Percentiles rank a stretch among this genome's conserved stretches.
phyloP scores from a whole-genome alignment of 2,797 vertebrate species.

The Falco peregrinus region DNA sequence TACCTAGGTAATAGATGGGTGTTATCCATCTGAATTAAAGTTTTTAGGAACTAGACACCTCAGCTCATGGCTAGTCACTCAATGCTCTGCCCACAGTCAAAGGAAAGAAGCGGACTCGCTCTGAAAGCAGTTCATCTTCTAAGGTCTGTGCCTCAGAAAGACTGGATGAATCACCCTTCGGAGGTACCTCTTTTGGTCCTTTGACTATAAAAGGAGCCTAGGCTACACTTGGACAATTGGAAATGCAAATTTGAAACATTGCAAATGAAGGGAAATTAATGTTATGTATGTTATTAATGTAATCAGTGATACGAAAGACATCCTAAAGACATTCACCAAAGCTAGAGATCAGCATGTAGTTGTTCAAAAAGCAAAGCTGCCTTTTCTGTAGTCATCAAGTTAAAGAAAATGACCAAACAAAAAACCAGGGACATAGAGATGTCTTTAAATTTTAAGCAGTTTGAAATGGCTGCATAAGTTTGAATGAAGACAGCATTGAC shows the following conservation, averaged over 20 bases:
- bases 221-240: neutral
- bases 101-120: neutral
- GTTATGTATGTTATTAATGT: rapidly evolving
- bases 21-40: neutral
- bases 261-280: neutral
- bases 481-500: neutral
- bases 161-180: neutral
- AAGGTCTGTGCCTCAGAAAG: neutral
- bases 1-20: neutral
- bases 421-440: neutral
- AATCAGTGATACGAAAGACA: neutral
- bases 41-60: neutral
- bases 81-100: neutral
- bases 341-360: neutral
- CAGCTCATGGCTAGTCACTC: neutral
- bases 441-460: neutral
- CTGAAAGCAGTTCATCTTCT: neutral
- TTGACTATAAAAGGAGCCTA: neutral
- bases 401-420: neutral
- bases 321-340: neutral
- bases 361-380: neutral
- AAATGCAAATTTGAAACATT: neutral
- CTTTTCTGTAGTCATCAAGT: neutral
- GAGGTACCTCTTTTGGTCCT: neutral
- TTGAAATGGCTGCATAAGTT: neutral